phyloP scores from a whole-genome alignment of 2,888 invertebrate species.

The Xestia sexstrigata region DNA sequence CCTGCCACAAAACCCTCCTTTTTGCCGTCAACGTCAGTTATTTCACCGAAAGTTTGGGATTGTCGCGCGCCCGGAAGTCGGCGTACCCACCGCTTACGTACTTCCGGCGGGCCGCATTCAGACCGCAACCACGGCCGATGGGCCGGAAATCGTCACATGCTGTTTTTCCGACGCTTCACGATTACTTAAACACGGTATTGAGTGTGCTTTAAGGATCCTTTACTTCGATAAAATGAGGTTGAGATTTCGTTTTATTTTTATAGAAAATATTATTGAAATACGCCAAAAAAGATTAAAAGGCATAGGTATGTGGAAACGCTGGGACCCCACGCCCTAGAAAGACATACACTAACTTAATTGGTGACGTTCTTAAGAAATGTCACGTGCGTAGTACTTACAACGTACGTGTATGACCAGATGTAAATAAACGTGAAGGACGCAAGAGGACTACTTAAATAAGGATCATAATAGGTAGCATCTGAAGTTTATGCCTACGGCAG shows the following conservation, averaged over 20 bases:
- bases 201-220: slow-evolving; percentile 46
- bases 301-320: neutral
- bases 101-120: slow-evolving; percentile 64
- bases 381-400: neutral
- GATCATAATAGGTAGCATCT: neutral
- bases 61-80: slow-evolving; percentile 66
- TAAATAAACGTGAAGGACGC: neutral
- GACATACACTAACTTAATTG: neutral
- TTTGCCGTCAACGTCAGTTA: slow-evolving; percentile 64
- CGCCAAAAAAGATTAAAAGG: neutral
- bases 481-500: neutral
- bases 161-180: slow-evolving; percentile 53
- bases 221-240: neutral
- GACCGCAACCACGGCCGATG: slow-evolving; percentile 60
- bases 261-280: neutral
- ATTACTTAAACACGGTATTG: slow-evolving; percentile 56
- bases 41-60: slow-evolving; percentile 63
- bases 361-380: neutral
- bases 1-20: slow-evolving; percentile 44
- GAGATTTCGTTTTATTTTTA: neutral
- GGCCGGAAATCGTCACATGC: slow-evolving; percentile 71
- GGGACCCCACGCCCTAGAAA: neutral
- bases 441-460: neutral
- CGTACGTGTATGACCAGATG: neutral
- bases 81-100: slow-evolving; percentile 60